These are phyloP conservation scores for Halesus radiatus DNA, from an alignment of 1,140 invertebrate genomes.

Conservation along the genomic window DNA sequence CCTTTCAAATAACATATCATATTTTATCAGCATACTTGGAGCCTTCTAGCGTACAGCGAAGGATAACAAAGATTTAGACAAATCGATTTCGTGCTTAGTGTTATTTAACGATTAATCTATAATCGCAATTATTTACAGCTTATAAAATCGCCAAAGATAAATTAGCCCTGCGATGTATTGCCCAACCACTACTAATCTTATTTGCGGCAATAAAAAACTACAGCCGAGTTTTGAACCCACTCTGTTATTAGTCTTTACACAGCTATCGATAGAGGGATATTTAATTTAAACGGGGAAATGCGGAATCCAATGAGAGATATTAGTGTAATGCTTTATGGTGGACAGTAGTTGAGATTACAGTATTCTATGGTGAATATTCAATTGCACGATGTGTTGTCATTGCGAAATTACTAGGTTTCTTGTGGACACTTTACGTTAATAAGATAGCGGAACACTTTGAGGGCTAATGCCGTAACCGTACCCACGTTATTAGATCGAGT, in stretches of 20 bases:
- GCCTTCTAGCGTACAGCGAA: too few relatives aligned
- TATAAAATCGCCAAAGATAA: background rate
- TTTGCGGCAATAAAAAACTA: background rate
- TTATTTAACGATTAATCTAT: background rate
- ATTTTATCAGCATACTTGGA: too few relatives aligned
- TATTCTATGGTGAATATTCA: background rate
- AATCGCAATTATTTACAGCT: background rate
- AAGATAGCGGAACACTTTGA: background rate
- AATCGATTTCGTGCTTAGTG: background rate
- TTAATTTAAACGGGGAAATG: background rate
- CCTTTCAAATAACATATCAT: too few relatives aligned
- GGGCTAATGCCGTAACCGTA: background rate
- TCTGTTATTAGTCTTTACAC: conserved; percentile 4
- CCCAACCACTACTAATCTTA: background rate
- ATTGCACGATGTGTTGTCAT: background rate
- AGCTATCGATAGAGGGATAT: background rate
- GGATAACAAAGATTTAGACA: conserved; percentile 5
- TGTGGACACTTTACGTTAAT: background rate
- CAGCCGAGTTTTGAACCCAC: background rate
- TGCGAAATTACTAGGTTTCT: conserved; percentile 1
- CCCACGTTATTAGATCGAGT: too few relatives aligned
- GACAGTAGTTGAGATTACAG: background rate
- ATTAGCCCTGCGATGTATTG: background rate
- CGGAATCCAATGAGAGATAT: background rate
- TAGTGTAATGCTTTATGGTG: background rate